These are phyloP conservation scores for Steinernema khuongi DNA, from an alignment of 1,140 invertebrate species.

Conservation along the genomic window DNA sequence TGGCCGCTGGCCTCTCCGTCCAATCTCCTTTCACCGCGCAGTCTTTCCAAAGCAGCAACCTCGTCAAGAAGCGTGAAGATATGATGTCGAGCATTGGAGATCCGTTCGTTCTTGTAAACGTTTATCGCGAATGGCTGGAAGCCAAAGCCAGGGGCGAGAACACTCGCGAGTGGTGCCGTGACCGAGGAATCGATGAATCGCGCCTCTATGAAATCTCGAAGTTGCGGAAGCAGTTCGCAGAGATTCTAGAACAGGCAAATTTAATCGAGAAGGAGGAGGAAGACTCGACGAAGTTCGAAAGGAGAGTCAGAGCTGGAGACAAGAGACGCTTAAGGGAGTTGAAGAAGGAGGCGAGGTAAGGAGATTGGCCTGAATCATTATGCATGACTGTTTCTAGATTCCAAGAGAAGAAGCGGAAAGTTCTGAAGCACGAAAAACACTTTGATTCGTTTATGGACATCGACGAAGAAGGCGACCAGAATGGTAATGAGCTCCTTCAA, in stretches of 20 bases:
- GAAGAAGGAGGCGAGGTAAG: conserved; percentile 29
- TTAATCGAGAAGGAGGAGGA: conserved; percentile 26
- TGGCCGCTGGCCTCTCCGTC: conserved; percentile 84
- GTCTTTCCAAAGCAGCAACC: conserved; percentile 61
- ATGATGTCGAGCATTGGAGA: conserved; percentile 90
- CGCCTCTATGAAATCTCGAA: conserved; percentile 92
- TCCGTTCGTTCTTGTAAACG: conserved; percentile 80
- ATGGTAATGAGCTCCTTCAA: no score
- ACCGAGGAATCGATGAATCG: conserved; percentile 85
- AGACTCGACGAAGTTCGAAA: conserved; percentile 19
- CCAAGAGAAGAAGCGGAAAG: conserved; percentile 27
- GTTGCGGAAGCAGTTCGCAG: conserved; percentile 71
- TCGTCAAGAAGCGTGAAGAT: conserved; percentile 70
- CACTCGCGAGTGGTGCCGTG: conserved; percentile 70
- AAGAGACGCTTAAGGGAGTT: conserved; percentile 32
- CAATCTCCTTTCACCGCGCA: conserved; percentile 84
- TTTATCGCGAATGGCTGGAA: conserved; percentile 76
- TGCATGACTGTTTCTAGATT: conserved; percentile 15
- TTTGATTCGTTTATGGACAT: conserved; percentile 36
- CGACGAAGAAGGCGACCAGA: conserved; percentile 30
- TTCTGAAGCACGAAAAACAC: conserved; percentile 34
- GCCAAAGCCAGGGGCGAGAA: background rate
- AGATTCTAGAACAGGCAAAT: conserved; percentile 36
- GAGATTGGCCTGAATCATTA: no score
- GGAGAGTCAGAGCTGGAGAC: conserved; percentile 35